Percentiles rank a stretch among this genome's conserved stretches.
Evolutionary conservation across 2,888 invertebrate genomes (phyloP).

Genomic region (Folsomia manolachei): DNA sequence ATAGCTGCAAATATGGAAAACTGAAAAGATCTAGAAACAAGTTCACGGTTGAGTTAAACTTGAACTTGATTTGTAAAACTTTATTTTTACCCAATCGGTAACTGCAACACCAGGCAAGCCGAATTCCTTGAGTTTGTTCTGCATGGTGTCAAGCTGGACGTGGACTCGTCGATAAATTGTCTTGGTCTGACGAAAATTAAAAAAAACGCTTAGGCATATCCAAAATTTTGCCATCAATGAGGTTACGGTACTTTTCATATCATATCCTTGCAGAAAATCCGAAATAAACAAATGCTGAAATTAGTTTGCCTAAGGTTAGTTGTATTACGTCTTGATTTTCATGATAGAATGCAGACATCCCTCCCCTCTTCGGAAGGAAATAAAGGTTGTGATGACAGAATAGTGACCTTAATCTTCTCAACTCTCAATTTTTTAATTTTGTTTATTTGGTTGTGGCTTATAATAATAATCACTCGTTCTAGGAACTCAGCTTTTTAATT

Average conservation of each 20-base stretch:
- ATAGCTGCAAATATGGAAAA: conserved; percentile 19
- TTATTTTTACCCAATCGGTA: neutral
- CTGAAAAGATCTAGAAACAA: conserved; percentile 20
- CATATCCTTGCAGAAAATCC: too few relatives aligned
- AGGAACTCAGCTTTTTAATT: too few relatives aligned
- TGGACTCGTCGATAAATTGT: neutral
- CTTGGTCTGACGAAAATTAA: neutral
- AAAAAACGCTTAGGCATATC: too few relatives aligned
- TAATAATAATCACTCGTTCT: neutral
- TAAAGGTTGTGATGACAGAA: neutral
- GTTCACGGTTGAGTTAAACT: too few relatives aligned
- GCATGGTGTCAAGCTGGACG: neutral
- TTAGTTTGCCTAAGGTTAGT: too few relatives aligned
- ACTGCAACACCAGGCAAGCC: neutral
- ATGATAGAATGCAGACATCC: neutral
- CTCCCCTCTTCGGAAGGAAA: neutral
- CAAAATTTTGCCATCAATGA: too few relatives aligned
- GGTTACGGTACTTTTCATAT: too few relatives aligned
- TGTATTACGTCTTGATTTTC: too few relatives aligned
- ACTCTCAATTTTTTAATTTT: neutral
- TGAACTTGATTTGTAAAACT: neutral
- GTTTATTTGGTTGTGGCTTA: neutral
- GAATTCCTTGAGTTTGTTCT: neutral
- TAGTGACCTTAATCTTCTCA: neutral
- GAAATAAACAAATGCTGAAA: too few relatives aligned